These are phyloP conservation scores for Pangasius larnaudii DNA, from an alignment of 2,797 vertebrate species.

Conservation along the genomic window DNA sequence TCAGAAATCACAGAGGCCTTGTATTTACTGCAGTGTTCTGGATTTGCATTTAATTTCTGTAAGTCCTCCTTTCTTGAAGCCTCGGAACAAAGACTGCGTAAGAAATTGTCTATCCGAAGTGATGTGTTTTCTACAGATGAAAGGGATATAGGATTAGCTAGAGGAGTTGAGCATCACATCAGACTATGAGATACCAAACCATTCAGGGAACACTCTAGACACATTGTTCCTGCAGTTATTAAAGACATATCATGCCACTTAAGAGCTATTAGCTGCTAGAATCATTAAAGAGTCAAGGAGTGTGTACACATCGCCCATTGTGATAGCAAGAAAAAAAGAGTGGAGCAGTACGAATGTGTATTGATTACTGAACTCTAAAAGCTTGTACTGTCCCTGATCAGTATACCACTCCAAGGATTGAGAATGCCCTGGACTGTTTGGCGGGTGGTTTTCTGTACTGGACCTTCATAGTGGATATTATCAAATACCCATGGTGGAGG, in stretches of 20 bases:
- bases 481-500: neutral
- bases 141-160: conserved; percentile 33
- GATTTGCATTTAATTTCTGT: conserved; percentile 27
- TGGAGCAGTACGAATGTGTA: neutral
- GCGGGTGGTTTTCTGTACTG: too few relatives aligned
- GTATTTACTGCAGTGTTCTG: too few relatives aligned
- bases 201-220: neutral
- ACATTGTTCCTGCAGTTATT: too few relatives aligned
- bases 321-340: neutral
- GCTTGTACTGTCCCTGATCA: neutral
- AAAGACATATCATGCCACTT: too few relatives aligned
- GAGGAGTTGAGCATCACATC: conserved; percentile 18
- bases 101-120: neutral
- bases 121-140: conserved; percentile 18
- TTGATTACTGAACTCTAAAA: neutral
- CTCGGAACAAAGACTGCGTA: conserved; percentile 12
- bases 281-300: conserved; percentile 26
- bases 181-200: neutral
- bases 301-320: neutral
- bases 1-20: too few relatives aligned
- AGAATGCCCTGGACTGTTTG: too few relatives aligned
- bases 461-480: neutral
- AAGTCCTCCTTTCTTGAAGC: conserved; percentile 11
- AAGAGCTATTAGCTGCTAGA: neutral
- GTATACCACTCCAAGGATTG: neutral